Conservation (phyloP, 2,113 vertebrate species). For the Scolopax mira region DNA sequence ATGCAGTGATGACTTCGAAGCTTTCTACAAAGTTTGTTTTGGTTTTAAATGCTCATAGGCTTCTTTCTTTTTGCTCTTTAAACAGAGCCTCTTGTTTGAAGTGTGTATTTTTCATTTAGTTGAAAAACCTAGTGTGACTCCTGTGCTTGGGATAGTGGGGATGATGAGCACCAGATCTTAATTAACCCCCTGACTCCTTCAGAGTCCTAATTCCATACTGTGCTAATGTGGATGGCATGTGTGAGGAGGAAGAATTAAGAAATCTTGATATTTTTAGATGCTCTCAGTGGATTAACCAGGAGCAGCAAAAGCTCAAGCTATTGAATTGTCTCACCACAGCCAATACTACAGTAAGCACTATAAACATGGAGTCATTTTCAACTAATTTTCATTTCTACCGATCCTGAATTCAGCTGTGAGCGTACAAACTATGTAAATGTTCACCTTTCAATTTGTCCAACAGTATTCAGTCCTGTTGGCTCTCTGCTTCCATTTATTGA, state of each 20-base stretch:
- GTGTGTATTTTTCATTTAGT: neutral
- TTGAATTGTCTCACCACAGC: neutral
- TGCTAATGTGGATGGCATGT: neutral
- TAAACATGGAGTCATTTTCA: neutral
- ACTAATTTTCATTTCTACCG: no score
- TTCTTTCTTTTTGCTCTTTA: neutral
- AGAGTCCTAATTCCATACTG: fast-evolving
- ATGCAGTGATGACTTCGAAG: constrained; percentile 9
- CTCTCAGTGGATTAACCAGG: neutral
- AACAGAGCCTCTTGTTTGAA: neutral
- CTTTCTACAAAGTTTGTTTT: neutral
- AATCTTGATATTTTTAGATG: neutral
- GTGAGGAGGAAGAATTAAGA: neutral
- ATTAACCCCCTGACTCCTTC: neutral
- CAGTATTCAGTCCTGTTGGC: neutral
- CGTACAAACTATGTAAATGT: neutral
- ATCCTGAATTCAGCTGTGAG: neutral
- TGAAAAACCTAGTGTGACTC: neutral
- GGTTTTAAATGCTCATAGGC: neutral
- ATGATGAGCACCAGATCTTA: neutral
- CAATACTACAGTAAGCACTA: neutral
- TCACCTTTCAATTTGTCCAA: neutral
- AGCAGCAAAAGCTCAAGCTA: neutral
- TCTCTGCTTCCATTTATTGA: neutral
- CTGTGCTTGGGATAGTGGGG: neutral